phyloP scores from a whole-genome alignment of 2,113 vertebrate genomes.

The Corvus hawaiiensis region DNA sequence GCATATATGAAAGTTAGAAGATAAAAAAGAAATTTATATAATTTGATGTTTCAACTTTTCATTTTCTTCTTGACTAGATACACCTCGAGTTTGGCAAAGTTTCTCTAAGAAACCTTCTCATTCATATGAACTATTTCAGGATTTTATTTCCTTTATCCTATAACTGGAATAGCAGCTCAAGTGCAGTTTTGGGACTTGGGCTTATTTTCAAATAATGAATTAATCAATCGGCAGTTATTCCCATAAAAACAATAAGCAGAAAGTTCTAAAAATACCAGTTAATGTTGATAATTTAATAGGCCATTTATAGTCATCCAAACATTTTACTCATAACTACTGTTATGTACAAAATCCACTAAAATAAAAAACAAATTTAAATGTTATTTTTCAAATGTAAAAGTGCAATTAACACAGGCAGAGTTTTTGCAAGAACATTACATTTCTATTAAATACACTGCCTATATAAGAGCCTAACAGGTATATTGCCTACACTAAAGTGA shows the following conservation, averaged over 20 bases:
- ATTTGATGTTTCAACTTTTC: background rate
- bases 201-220: slow-evolving; percentile 26
- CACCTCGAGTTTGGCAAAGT: background rate
- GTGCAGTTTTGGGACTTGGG: background rate
- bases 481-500: background rate
- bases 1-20: background rate
- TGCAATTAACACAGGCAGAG: slow-evolving; percentile 41
- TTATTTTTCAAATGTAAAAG: slow-evolving; percentile 50
- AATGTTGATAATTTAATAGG: slow-evolving; percentile 20
- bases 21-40: background rate
- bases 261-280: slow-evolving; percentile 4
- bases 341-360: slow-evolving; percentile 40
- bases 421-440: slow-evolving; percentile 1
- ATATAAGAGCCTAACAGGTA: background rate
- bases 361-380: slow-evolving; percentile 14
- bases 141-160: slow-evolving; percentile 39
- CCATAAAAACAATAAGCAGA: background rate
- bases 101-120: background rate
- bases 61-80: background rate
- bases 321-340: background rate
- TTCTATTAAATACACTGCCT: background rate
- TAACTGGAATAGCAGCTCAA: background rate
- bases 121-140: background rate
- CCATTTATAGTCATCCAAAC: slow-evolving; percentile 16
- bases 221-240: background rate